Evolutionary conservation across 2,888 invertebrate genomes (phyloP).

Genomic region (Calameuta idolon): DNA sequence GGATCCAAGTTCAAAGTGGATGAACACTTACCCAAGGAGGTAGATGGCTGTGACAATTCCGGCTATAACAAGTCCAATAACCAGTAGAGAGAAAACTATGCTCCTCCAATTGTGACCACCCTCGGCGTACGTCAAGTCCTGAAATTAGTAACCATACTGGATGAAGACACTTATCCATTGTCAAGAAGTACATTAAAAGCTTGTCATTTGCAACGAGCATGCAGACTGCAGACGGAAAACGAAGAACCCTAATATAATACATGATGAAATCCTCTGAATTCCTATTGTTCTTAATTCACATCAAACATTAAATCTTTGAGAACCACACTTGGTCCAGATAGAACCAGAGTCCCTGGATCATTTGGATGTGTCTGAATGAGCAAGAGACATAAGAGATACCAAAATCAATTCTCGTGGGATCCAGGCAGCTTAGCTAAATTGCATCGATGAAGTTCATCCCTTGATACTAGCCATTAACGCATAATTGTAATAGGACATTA

Average conservation of each 20-base stretch:
- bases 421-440: no score
- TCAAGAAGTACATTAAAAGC: no score
- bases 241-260: not conserved
- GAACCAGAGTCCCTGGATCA: no score
- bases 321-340: no score
- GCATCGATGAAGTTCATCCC: no score
- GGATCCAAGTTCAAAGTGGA: not conserved
- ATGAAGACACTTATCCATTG: no score
- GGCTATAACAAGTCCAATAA: constrained; percentile 87
- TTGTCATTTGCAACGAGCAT: constrained; percentile 3
- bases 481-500: not conserved
- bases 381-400: no score
- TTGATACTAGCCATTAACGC: not conserved
- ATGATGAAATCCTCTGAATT: no score
- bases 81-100: constrained; percentile 87
- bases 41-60: constrained; percentile 91
- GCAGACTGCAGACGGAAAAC: not conserved
- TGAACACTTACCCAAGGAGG: constrained; percentile 78
- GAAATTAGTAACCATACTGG: constrained; percentile 48
- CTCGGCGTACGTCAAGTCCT: constrained; percentile 82
- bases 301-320: no score
- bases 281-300: no score
- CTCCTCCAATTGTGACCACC: constrained; percentile 92
- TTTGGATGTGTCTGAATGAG: no score
- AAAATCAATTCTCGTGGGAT: no score